Conservation (phyloP, 1,140 invertebrate genomes). For the Drosophila ohnishii region DNA sequence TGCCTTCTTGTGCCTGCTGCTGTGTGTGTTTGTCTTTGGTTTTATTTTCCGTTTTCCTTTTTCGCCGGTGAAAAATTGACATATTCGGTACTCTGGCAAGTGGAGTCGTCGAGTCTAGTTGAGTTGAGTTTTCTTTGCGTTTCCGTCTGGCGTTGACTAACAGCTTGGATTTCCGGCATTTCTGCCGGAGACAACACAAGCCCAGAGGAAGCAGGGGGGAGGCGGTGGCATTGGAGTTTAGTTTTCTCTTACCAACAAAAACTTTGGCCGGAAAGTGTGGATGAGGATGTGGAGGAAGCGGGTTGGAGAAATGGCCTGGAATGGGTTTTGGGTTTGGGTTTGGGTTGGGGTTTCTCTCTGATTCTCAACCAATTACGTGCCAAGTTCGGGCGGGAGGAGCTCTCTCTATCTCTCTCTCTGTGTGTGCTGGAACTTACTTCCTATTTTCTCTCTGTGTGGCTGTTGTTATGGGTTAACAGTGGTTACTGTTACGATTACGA, state of each 20-base stretch:
- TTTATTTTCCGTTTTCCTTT: slow-evolving; percentile 9
- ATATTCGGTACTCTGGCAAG: slow-evolving; percentile 64
- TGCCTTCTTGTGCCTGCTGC: slow-evolving; percentile 2
- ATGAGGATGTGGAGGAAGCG: background rate
- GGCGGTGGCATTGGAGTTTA: background rate
- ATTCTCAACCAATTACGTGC: slow-evolving; percentile 71
- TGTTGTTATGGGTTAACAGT: slow-evolving; percentile 56
- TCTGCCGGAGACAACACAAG: slow-evolving; percentile 29
- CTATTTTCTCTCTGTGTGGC: slow-evolving; percentile 17
- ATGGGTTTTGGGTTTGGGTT: slow-evolving; percentile 6
- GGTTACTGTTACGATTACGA: slow-evolving; percentile 50
- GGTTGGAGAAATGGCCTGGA: slow-evolving; percentile 20
- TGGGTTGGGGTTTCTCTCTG: slow-evolving; percentile 28
- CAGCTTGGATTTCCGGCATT: slow-evolving; percentile 66
- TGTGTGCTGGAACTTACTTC: slow-evolving; percentile 2
- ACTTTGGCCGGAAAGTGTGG: slow-evolving; percentile 44
- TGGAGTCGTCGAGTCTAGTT: slow-evolving; percentile 32
- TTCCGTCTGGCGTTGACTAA: slow-evolving; percentile 73
- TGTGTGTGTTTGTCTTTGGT: slow-evolving; percentile 18
- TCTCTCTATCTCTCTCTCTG: slow-evolving; percentile 4
- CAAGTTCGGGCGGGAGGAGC: slow-evolving; percentile 7
- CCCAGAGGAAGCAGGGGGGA: background rate
- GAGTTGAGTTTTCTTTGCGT: slow-evolving; percentile 56
- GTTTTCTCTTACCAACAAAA: slow-evolving; percentile 10
- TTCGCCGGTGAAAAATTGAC: slow-evolving; percentile 66